Conservation (phyloP, 2,113 vertebrate genomes). For the Takifugu bimaculatus region DNA sequence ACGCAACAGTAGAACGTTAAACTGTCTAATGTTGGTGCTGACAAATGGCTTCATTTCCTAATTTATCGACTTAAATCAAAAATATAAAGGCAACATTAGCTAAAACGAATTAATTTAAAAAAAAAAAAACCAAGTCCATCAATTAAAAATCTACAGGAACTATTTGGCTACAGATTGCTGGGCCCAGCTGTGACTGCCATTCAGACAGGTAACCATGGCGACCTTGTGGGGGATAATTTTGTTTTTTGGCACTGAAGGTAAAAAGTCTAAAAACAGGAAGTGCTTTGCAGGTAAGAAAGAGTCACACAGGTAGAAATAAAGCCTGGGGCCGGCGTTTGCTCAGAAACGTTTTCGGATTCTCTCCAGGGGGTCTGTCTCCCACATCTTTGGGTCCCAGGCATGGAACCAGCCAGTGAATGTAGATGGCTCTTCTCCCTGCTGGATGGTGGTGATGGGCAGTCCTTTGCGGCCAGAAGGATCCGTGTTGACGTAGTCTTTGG, state of each 20-base stretch:
- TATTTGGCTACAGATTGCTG: neutral
- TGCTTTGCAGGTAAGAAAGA: constrained; percentile 7
- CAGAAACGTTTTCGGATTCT: constrained; percentile 62
- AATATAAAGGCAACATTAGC: too few relatives aligned
- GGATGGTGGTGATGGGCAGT: constrained; percentile 69
- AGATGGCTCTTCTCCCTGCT: constrained; percentile 74
- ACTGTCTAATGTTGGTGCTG: neutral
- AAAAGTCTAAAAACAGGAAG: constrained; percentile 14
- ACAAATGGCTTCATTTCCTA: too few relatives aligned
- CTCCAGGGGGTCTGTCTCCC: constrained; percentile 67
- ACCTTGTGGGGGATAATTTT: neutral
- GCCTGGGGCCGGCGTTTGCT: constrained; percentile 10
- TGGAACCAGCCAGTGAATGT: constrained; percentile 81
- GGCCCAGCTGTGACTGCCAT: constrained; percentile 1
- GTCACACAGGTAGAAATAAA: neutral
- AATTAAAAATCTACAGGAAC: neutral
- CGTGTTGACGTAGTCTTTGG: constrained; percentile 70
- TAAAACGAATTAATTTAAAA: too few relatives aligned
- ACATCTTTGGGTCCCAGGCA: constrained; percentile 77
- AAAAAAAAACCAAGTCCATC: too few relatives aligned
- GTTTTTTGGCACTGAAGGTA: constrained; percentile 44
- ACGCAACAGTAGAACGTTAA: neutral
- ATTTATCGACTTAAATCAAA: too few relatives aligned
- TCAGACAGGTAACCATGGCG: constrained; percentile 13
- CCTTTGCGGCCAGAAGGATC: constrained; percentile 72